Conservation (phyloP, 2,888 invertebrate genomes). For the Caenorhabditis plicata region DNA sequence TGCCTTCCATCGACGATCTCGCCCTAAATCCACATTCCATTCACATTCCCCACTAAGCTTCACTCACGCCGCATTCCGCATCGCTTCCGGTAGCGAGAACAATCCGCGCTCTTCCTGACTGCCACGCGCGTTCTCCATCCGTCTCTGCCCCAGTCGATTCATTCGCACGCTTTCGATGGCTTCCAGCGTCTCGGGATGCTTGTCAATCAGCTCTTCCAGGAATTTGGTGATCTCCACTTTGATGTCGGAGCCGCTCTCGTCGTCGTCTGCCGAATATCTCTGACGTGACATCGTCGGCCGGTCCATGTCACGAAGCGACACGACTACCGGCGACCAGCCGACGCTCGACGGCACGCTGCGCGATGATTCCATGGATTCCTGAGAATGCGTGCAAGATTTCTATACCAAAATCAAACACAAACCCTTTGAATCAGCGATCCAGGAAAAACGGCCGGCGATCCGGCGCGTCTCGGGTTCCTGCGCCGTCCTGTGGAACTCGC, state of each 20-base stretch:
- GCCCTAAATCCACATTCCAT: not conserved
- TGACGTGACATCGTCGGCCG: slow-evolving; percentile 29
- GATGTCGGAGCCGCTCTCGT: slow-evolving; percentile 42
- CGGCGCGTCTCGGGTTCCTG: slow-evolving; percentile 12
- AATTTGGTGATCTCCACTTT: slow-evolving; percentile 60
- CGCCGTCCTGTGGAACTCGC: slow-evolving; percentile 13
- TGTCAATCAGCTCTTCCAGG: slow-evolving; percentile 64
- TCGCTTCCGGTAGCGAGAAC: slow-evolving; percentile 17
- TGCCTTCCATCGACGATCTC: not conserved
- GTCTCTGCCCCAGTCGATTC: slow-evolving; percentile 32
- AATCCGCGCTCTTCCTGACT: slow-evolving; percentile 15
- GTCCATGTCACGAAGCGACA: slow-evolving; percentile 30
- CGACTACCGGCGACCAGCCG: slow-evolving; percentile 39
- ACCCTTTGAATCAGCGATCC: slow-evolving; percentile 18
- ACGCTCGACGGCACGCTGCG: slow-evolving; percentile 31
- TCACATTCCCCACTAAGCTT: not conserved
- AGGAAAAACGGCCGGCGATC: slow-evolving; percentile 25
- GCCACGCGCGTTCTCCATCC: too few species aligned
- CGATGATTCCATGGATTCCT: slow-evolving; percentile 26
- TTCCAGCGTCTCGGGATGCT: slow-evolving; percentile 64
- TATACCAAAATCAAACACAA: not conserved
- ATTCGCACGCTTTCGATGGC: slow-evolving; percentile 62
- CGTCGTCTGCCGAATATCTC: slow-evolving; percentile 30
- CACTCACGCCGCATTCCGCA: slow-evolving; percentile 25
- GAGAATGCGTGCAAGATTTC: not conserved